phyloP scores from a whole-genome alignment of 2,888 invertebrate genomes.

The Catocala fraxini region DNA sequence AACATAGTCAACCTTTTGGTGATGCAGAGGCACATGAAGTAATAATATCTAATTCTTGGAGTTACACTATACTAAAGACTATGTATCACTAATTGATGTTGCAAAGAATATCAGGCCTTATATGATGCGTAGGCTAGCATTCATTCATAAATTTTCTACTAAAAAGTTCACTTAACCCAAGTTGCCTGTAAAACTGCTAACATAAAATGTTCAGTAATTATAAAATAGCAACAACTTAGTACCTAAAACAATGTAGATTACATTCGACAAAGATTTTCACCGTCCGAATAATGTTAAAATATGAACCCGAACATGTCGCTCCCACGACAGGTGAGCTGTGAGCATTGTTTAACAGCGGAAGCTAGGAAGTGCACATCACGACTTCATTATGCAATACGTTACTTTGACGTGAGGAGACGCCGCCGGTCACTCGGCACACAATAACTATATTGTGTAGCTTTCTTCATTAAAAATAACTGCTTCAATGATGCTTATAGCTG shows the following conservation, averaged over 20 bases:
- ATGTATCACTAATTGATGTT: no score
- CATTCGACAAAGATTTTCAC: constrained; percentile 52
- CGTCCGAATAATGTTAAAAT: constrained; percentile 41
- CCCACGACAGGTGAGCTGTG: constrained; percentile 57
- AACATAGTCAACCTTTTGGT: no score
- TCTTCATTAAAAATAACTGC: constrained; percentile 20
- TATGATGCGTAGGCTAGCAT: no score
- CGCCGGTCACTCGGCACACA: constrained; percentile 39
- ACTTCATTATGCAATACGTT: constrained; percentile 48
- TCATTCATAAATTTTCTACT: no score
- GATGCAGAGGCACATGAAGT: no score
- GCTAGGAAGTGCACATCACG: constrained; percentile 59
- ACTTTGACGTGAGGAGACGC: constrained; percentile 10
- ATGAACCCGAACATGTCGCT: constrained; percentile 48
- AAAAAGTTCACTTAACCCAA: no score
- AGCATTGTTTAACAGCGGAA: constrained; percentile 55
- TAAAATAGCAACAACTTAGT: no score
- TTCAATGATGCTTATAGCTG: not conserved
- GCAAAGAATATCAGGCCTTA: no score
- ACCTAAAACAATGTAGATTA: constrained; percentile 28
- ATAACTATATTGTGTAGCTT: constrained; percentile 29
- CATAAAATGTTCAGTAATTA: no score
- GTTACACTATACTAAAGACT: no score
- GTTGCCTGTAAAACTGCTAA: no score
- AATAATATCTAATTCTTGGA: no score